Evolutionary conservation across 2,113 vertebrate species (phyloP).

Genomic region (Triplophysa rosa): DNA sequence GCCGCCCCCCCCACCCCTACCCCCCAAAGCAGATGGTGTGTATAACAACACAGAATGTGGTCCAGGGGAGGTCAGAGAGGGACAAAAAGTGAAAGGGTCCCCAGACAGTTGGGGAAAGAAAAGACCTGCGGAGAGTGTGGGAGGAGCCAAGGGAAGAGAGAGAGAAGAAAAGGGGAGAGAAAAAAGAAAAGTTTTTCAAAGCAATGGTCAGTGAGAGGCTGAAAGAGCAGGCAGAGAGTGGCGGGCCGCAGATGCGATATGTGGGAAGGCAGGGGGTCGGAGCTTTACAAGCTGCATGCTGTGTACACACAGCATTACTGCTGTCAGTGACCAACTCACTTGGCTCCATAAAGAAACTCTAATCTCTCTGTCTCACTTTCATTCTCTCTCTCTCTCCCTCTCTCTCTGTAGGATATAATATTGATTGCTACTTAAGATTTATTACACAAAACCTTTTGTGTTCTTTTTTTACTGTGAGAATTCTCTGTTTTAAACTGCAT

Average conservation of each 20-base stretch:
- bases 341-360: conserved; percentile 6
- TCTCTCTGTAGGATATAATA: background rate
- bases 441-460: background rate
- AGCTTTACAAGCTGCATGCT: conserved; percentile 67
- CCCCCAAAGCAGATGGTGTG: conserved; percentile 87
- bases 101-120: conserved; percentile 80
- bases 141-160: conserved; percentile 28
- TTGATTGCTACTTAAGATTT: background rate
- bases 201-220: conserved; percentile 52
- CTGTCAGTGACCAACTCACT: conserved; percentile 66
- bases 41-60: conserved; percentile 86
- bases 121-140: conserved; percentile 77
- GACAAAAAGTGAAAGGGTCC: conserved; percentile 93
- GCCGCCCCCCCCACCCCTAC: conserved; percentile 67
- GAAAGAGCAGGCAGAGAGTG: conserved; percentile 57
- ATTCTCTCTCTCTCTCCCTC: background rate
- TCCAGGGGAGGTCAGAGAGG: conserved; percentile 83
- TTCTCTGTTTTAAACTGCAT: background rate
- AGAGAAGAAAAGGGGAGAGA: conserved; percentile 67
- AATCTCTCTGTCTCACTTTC: background rate
- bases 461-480: background rate
- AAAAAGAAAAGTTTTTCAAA: conserved; percentile 73
- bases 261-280: conserved; percentile 67
- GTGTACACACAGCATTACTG: conserved; percentile 68
- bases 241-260: conserved; percentile 72